Evolutionary conservation across 1,140 invertebrate genomes (phyloP).

Genomic region (Drosophila orosa): DNA sequence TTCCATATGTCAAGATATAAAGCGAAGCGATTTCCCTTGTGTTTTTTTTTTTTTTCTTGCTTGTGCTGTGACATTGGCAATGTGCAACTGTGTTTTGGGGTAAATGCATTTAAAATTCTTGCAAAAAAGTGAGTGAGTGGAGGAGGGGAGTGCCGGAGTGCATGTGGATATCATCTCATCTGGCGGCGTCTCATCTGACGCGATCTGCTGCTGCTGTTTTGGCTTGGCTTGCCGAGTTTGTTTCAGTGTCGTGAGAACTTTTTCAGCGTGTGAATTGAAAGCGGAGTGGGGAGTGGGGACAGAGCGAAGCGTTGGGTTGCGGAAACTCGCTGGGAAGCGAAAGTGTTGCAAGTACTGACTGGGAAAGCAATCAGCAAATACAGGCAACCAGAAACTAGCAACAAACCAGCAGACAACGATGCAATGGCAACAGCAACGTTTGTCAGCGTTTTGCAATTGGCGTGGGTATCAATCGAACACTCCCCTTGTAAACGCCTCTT

Average conservation of each 20-base stretch:
- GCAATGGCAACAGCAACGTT: constrained; percentile 9
- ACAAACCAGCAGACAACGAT: constrained; percentile 11
- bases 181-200: constrained; percentile 56
- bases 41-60: not conserved
- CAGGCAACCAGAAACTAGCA: constrained; percentile 21
- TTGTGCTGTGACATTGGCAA: constrained; percentile 36
- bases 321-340: constrained; percentile 45
- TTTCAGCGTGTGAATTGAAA: constrained; percentile 79
- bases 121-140: constrained; percentile 46
- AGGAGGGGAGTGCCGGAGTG: constrained; percentile 18
- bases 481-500: not conserved
- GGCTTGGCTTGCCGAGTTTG: constrained; percentile 31
- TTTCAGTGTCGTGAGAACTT: constrained; percentile 79
- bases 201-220: constrained; percentile 29
- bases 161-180: constrained; percentile 43
- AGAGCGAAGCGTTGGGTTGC: constrained; percentile 5
- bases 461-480: constrained; percentile 35
- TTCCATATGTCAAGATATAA: constrained; percentile 44
- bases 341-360: constrained; percentile 58
- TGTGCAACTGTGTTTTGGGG: constrained; percentile 52
- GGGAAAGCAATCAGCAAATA: constrained; percentile 44
- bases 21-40: constrained; percentile 8
- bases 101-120: constrained; percentile 44
- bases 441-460: constrained; percentile 41
- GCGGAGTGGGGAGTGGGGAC: constrained; percentile 5